Evolutionary conservation across 2,888 invertebrate genomes (phyloP).

Genomic region (Agrochola lychnidis): DNA sequence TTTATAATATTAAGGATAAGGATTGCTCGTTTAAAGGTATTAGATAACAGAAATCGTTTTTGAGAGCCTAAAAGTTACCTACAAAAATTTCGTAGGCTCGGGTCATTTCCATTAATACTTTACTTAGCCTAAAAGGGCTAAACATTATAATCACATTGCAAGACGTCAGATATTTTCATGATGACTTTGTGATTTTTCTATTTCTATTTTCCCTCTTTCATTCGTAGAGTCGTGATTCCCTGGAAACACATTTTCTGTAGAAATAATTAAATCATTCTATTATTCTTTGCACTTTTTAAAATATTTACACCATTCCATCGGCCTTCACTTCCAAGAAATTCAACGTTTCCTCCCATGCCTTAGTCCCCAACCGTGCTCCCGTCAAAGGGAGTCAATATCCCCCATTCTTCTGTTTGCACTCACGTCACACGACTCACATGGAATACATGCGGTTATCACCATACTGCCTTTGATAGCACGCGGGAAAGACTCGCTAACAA

Average conservation of each 20-base stretch:
- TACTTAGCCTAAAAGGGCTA: background rate
- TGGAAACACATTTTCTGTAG: background rate
- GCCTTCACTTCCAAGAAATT: background rate
- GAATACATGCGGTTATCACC: slow-evolving; percentile 45
- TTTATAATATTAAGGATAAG: too few relatives aligned
- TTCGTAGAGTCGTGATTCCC: background rate
- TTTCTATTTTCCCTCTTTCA: background rate
- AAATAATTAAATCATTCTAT: background rate
- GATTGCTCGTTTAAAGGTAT: too few relatives aligned
- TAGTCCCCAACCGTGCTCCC: background rate
- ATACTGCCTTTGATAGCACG: slow-evolving; percentile 35
- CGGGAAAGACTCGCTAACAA: background rate
- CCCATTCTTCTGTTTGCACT: slow-evolving; percentile 40
- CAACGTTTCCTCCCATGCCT: background rate
- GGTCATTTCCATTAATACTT: background rate
- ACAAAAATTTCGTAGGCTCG: background rate
- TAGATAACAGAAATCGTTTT: background rate
- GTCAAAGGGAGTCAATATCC: slow-evolving; percentile 60
- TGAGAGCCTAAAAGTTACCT: background rate
- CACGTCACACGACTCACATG: slow-evolving; percentile 38
- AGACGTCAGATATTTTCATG: background rate
- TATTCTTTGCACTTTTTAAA: too few relatives aligned
- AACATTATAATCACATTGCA: background rate
- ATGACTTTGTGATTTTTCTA: too few relatives aligned
- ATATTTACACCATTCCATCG: too few relatives aligned